Conservation (phyloP, 1,140 invertebrate genomes). For the Chionoecetes opilio region DNA sequence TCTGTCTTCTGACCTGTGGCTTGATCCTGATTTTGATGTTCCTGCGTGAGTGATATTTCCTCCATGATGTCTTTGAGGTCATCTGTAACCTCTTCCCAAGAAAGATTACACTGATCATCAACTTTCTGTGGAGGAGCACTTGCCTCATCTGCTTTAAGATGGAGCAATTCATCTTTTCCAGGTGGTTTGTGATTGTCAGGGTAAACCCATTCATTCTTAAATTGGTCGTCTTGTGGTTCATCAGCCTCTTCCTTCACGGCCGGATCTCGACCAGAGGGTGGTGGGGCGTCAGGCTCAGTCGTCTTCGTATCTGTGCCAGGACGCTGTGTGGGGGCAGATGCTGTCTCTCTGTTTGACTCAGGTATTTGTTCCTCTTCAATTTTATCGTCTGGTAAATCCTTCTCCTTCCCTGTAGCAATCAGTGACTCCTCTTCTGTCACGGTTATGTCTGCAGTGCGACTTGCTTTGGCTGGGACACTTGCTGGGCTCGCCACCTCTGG, state of each 20-base stretch:
- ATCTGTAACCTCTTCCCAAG: conserved; percentile 52
- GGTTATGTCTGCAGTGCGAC: neutral
- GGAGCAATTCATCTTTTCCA: neutral
- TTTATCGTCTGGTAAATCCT: conserved; percentile 37
- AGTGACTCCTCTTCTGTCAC: neutral
- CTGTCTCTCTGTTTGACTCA: neutral
- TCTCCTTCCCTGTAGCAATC: neutral
- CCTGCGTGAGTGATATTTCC: conserved; percentile 57
- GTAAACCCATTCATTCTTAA: conserved; percentile 7
- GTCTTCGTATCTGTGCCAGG: neutral
- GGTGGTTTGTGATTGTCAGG: neutral
- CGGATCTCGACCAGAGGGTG: neutral
- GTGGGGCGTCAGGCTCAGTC: conserved; percentile 1
- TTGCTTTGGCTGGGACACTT: neutral
- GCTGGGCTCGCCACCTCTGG: neutral
- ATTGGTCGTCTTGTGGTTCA: neutral
- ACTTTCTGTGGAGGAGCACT: neutral
- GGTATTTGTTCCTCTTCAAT: neutral
- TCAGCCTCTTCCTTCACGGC: neutral
- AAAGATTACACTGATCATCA: neutral
- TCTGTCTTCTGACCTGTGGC: neutral
- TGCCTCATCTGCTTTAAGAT: conserved; percentile 36
- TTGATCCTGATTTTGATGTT: conserved; percentile 35
- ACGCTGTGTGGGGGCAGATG: neutral
- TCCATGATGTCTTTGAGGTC: conserved; percentile 56